phyloP scores from a whole-genome alignment of 2,888 invertebrate species.

The Philopedon plagiatum region DNA sequence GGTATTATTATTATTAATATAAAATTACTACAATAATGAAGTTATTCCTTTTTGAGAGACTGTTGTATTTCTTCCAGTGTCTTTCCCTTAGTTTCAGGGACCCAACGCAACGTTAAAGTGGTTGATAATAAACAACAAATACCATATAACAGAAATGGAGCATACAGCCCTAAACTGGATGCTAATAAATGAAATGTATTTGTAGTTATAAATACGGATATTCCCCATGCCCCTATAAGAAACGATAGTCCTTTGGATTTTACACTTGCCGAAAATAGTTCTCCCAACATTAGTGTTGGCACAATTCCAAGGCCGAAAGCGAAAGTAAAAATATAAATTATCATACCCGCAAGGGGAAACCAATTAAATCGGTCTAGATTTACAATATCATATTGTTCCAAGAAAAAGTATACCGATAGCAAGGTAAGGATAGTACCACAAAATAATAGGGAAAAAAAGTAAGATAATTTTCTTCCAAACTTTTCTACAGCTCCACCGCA shows the following conservation, averaged over 20 bases:
- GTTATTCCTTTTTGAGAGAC: conserved; percentile 54
- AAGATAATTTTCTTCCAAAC: conserved; percentile 58
- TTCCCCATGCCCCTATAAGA: conserved; percentile 7
- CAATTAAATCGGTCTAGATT: conserved; percentile 54
- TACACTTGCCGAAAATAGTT: conserved; percentile 60
- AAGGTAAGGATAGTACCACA: conserved; percentile 54
- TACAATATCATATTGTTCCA: conserved; percentile 49
- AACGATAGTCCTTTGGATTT: conserved; percentile 58
- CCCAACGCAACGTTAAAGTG: conserved; percentile 57
- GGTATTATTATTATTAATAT: too few species aligned
- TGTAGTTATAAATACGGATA: conserved; percentile 40
- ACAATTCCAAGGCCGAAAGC: conserved; percentile 57
- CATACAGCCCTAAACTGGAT: conserved; percentile 57
- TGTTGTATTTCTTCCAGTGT: too few species aligned
- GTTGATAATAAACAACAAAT: conserved; percentile 56
- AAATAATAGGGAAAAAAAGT: conserved; percentile 56
- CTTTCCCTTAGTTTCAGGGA: conserved; percentile 64
- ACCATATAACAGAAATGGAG: conserved; percentile 59
- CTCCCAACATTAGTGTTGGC: conserved; percentile 59
- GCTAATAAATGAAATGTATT: conserved; percentile 61
- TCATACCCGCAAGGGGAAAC: conserved; percentile 59
- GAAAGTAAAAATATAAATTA: conserved; percentile 40
- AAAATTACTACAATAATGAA: too few species aligned
- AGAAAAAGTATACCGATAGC: conserved; percentile 58
- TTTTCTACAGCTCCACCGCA: conserved; percentile 56